A percentile compares a stretch with the other conserved stretches of the same genome.
These are phyloP conservation scores for Octonoba sinensis DNA, from an alignment of 2,888 invertebrate genomes.

Conservation along the genomic window DNA sequence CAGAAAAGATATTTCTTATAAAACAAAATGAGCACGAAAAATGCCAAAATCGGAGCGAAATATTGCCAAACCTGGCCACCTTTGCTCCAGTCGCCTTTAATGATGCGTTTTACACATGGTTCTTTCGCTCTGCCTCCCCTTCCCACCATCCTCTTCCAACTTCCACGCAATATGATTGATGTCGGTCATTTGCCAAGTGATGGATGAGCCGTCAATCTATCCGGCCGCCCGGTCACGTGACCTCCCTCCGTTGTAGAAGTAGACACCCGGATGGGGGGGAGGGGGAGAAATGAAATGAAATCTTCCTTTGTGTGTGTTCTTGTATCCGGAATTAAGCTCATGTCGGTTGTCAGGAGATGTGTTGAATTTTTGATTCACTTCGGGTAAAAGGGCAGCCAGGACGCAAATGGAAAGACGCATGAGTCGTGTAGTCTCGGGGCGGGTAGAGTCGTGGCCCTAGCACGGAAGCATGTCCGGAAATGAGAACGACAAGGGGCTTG, in stretches of 20 bases:
- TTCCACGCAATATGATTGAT: slow-evolving; percentile 61
- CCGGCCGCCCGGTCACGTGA: slow-evolving; percentile 53
- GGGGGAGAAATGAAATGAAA: slow-evolving; percentile 31
- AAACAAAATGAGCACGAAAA: too few relatives aligned
- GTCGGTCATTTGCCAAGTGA: slow-evolving; percentile 60
- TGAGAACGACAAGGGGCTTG: too few relatives aligned
- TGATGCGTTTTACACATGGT: slow-evolving; percentile 65
- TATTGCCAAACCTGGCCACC: slow-evolving; percentile 12
- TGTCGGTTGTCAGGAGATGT: slow-evolving; percentile 48
- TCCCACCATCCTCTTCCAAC: slow-evolving; percentile 31
- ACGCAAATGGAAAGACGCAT: slow-evolving; percentile 4
- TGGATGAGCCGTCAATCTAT: slow-evolving; percentile 59
- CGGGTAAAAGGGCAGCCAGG: neutral
- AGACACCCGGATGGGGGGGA: neutral
- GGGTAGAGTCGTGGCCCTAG: too few relatives aligned
- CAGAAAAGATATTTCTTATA: too few relatives aligned
- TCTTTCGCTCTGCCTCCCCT: slow-evolving; percentile 38
- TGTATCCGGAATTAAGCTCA: slow-evolving; percentile 51
- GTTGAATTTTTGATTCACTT: slow-evolving; percentile 56
- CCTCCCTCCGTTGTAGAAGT: slow-evolving; percentile 23
- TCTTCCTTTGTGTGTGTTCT: slow-evolving; percentile 12
- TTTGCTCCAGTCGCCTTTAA: slow-evolving; percentile 33
- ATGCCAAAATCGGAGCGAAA: neutral
- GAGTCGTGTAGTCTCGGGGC: too few relatives aligned
- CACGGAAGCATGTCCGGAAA: too few relatives aligned